Evolutionary conservation across 2,113 vertebrate species (phyloP).

Genomic region (Gasterosteus nipponicus): DNA sequence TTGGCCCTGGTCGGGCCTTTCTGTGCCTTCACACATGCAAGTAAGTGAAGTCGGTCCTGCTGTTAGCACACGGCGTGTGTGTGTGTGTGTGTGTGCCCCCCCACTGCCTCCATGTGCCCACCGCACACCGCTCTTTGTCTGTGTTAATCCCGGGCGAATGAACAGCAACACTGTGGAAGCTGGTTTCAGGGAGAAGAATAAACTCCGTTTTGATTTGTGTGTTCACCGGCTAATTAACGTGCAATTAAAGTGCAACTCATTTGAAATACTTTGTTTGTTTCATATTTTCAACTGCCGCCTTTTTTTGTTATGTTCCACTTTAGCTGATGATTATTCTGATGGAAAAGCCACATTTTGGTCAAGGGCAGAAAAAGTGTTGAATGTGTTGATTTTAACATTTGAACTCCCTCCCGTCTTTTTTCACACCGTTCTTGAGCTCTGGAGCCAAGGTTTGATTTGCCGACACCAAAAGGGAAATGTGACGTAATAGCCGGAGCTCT

Average conservation of each 20-base stretch:
- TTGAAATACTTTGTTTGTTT: background rate
- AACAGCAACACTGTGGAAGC: conserved; percentile 24
- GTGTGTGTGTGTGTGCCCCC: background rate
- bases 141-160: conserved; percentile 44
- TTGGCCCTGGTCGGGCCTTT: conserved; percentile 73
- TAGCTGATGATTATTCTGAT: conserved; percentile 1
- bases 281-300: background rate
- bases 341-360: conserved; percentile 7
- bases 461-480: conserved; percentile 49
- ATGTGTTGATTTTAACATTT: conserved; percentile 30
- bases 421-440: conserved; percentile 17
- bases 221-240: background rate
- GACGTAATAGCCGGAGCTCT: conserved; percentile 65
- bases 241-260: background rate
- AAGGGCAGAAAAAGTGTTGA: conserved; percentile 24
- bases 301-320: background rate
- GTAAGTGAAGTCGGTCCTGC: conserved; percentile 71
- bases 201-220: background rate
- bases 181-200: background rate
- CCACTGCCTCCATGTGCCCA: conserved; percentile 66
- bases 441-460: conserved; percentile 57
- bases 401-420: conserved; percentile 4
- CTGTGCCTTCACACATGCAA: conserved; percentile 70
- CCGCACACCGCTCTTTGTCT: conserved; percentile 72
- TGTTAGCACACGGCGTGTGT: conserved; percentile 61